A percentile compares a stretch with the other conserved stretches of the same genome.
Evolutionary conservation across 1,140 invertebrate genomes (phyloP).

Genomic region (Chironomus striatipennis): DNA sequence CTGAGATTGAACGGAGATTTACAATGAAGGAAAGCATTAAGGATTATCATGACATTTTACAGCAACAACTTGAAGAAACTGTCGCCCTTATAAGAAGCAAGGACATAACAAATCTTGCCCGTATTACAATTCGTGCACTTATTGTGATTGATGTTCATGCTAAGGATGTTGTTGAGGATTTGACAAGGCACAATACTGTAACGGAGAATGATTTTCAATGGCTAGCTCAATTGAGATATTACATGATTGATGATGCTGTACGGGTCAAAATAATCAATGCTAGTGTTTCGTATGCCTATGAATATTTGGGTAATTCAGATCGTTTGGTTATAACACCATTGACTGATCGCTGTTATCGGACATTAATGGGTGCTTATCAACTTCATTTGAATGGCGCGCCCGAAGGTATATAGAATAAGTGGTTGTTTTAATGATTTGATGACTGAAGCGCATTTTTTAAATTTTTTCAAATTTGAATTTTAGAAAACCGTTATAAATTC

Average conservation of each 20-base stretch:
- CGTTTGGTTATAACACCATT: conserved; percentile 72
- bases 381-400: conserved; percentile 80
- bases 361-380: conserved; percentile 79
- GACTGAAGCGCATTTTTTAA: too few species aligned
- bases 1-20: conserved; percentile 62
- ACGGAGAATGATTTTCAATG: conserved; percentile 81
- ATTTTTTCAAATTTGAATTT: too few species aligned
- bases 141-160: conserved; percentile 90
- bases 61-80: conserved; percentile 53
- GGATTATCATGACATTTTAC: conserved; percentile 46
- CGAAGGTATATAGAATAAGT: conserved; percentile 41
- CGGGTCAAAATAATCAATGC: conserved; percentile 82
- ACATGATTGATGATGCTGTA: conserved; percentile 73
- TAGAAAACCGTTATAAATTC: too few species aligned
- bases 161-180: conserved; percentile 71
- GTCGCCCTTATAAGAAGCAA: conserved; percentile 51
- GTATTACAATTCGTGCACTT: conserved; percentile 75
- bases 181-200: conserved; percentile 58
- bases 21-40: conserved; percentile 45
- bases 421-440: too few species aligned
- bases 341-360: conserved; percentile 78
- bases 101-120: conserved; percentile 48
- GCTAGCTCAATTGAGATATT: conserved; percentile 84
- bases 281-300: conserved; percentile 76
- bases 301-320: conserved; percentile 76